These are phyloP conservation scores for Tyto alba DNA, from an alignment of 2,113 vertebrate species.

Conservation along the genomic window DNA sequence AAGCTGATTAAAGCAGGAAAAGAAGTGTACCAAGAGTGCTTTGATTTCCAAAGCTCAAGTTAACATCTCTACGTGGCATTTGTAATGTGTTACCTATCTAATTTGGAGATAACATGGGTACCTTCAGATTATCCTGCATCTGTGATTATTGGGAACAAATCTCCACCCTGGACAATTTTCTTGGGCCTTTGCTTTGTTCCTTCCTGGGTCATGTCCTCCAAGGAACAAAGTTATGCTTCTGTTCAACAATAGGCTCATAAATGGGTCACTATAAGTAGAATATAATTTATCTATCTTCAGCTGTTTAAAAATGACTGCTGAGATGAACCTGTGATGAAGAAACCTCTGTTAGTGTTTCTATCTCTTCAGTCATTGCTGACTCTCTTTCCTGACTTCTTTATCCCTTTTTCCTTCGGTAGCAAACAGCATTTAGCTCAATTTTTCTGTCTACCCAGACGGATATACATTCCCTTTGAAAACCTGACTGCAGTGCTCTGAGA, in stretches of 20 bases:
- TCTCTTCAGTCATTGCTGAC: neutral
- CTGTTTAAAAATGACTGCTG: neutral
- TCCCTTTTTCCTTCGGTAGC: neutral
- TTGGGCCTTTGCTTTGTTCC: neutral
- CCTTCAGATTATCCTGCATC: neutral
- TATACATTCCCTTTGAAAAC: neutral
- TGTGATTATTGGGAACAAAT: neutral
- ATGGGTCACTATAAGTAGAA: neutral
- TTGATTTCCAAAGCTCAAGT: neutral
- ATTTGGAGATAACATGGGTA: neutral
- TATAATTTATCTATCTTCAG: neutral
- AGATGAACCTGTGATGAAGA: neutral
- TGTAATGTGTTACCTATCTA: neutral
- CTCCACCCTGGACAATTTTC: neutral
- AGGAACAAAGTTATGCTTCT: neutral
- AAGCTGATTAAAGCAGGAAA: neutral
- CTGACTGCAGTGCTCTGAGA: neutral
- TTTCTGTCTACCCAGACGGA: neutral
- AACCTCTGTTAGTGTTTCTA: neutral
- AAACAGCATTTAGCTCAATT: neutral
- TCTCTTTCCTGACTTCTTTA: neutral
- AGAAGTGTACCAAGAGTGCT: neutral
- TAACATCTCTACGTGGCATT: neutral
- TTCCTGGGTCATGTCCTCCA: neutral
- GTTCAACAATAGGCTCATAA: neutral